Conservation (phyloP, 2,888 invertebrate species). For the Pilophorus perplexus region DNA sequence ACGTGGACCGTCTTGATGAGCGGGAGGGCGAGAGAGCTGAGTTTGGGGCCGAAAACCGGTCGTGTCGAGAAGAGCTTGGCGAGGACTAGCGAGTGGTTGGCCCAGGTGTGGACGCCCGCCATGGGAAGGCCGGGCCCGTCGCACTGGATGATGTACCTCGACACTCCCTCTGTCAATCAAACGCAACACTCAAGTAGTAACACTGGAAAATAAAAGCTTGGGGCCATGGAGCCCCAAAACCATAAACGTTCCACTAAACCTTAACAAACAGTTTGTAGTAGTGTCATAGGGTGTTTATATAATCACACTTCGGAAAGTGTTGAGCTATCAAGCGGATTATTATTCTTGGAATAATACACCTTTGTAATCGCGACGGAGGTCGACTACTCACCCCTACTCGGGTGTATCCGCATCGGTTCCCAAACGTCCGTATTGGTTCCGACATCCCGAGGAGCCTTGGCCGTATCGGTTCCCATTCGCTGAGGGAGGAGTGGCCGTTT, state of each 20-base stretch:
- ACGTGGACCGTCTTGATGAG: constrained; percentile 79
- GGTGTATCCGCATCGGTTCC: too few species aligned
- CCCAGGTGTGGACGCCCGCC: constrained; percentile 73
- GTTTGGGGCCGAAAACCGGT: constrained; percentile 50
- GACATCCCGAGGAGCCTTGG: too few species aligned
- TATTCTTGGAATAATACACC: not conserved
- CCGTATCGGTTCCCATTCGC: too few species aligned
- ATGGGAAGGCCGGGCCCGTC: constrained; percentile 88
- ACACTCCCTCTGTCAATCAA: constrained; percentile 45
- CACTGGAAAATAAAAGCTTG: not conserved
- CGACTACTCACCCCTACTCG: too few species aligned
- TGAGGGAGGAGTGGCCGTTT: too few species aligned
- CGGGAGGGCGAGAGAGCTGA: constrained; percentile 78
- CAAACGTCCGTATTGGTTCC: too few species aligned
- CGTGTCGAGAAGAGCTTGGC: constrained; percentile 70
- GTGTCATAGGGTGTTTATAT: too few species aligned
- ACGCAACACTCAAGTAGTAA: not conserved
- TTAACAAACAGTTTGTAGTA: not conserved
- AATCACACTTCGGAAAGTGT: too few species aligned
- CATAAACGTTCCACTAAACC: too few species aligned
- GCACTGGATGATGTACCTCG: constrained; percentile 77
- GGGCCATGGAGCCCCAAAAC: not conserved
- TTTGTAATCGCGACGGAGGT: too few species aligned
- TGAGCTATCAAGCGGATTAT: too few species aligned
- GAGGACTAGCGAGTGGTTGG: constrained; percentile 71